Percentiles rank a stretch among this genome's conserved stretches.
Evolutionary conservation across 2,113 vertebrate species (phyloP).

Genomic region (Petaurus breviceps): DNA sequence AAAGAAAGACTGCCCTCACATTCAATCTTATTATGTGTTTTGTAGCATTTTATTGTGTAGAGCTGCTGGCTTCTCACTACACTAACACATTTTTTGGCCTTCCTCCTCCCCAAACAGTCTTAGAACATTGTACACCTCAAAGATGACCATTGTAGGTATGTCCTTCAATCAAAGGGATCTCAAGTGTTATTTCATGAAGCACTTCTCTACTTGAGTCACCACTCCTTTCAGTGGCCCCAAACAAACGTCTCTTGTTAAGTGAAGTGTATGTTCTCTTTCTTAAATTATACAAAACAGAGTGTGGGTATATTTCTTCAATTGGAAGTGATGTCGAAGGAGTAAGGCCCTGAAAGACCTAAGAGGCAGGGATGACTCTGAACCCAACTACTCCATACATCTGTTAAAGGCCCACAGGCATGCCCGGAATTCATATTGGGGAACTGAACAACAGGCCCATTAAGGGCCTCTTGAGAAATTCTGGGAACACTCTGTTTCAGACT

Average conservation of each 20-base stretch:
- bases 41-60: background rate
- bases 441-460: background rate
- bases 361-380: background rate
- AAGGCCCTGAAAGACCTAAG: background rate
- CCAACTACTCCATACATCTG: background rate
- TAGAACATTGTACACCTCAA: background rate
- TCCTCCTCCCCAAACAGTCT: background rate
- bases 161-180: background rate
- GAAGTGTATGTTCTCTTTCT: background rate
- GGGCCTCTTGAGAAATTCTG: background rate
- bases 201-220: background rate
- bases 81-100: background rate
- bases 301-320: background rate
- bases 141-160: background rate
- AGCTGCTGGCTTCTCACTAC: background rate
- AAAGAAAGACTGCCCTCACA: background rate
- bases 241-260: background rate
- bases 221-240: background rate
- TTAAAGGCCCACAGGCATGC: background rate
- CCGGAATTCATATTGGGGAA: background rate
- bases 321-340: background rate
- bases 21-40: background rate
- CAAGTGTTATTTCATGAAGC: background rate
- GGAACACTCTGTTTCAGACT: slow-evolving; percentile 1
- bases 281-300: background rate